Evolutionary conservation across 2,888 invertebrate genomes (phyloP), one percentile per base, ranked within the genome.

Genomic region (Epinotia ramella): DNA sequence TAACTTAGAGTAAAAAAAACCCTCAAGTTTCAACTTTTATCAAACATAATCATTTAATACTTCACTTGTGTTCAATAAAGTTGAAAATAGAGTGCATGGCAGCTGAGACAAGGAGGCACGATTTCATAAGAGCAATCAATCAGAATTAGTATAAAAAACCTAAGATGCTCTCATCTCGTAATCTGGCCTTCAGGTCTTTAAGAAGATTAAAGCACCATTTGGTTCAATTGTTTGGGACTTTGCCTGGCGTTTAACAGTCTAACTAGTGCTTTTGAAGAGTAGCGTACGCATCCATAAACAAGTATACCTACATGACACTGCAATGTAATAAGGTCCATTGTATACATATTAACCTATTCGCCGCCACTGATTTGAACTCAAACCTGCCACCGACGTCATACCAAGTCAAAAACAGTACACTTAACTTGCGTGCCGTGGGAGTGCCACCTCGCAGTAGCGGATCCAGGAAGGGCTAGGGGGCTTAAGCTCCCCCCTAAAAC

Each of bases 1-100:
- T 0, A 66, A 60, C 16, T 62, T 67, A 73, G 2, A 20, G n/a
- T 40, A 40, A 24, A 18, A 66, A 20, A 13, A 57, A 46, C n/a
- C 28, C 20, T 28, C 13, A 28, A 69, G 46, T 63, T 68, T 18
- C 63, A 68, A 73, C 46, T 57, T 13, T 16, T 46, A 57, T 53
- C 16, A 33, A 20, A 33, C 16, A 20, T 4, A 18, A 20, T 57
- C 16, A 16, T 11, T 12, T 0, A 16, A 5, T 53, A 57, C 20
- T 57, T 56, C 16, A 16, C 2, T 56, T 6, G 24, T 9, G 20
- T 44, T 12, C 13, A 2, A 11, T 33, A 44, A 59, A 68, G 44
- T 68, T 46, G 24, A 68, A 68, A 68, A 24, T 68, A 44, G 1
- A 11, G 44, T 4, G 57, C 1, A 56, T 7, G 6, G 20, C 9